Conservation (phyloP, 1,140 invertebrate genomes). For the Camponotus pennsylvanicus region DNA sequence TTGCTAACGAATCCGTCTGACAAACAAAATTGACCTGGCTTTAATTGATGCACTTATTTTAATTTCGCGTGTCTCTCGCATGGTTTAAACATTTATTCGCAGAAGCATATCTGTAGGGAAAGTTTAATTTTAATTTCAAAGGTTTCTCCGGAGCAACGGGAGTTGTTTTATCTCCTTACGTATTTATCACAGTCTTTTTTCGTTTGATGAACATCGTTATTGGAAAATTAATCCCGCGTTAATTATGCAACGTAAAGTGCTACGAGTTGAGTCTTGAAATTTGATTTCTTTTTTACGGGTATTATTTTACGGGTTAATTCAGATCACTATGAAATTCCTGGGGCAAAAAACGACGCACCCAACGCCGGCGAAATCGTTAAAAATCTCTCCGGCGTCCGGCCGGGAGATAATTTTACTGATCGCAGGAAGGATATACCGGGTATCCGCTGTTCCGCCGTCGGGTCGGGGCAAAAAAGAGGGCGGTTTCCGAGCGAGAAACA, state of each 20-base stretch:
- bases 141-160: neutral
- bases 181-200: neutral
- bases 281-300: neutral
- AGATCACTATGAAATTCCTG: neutral
- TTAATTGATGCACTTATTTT: neutral
- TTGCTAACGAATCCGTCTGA: neutral
- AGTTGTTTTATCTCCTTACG: neutral
- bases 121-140: neutral
- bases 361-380: neutral
- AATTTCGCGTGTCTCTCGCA: neutral
- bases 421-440: slow-evolving; percentile 67
- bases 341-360: neutral
- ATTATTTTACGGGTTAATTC: slow-evolving; percentile 17
- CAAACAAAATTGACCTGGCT: neutral
- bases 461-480: slow-evolving; percentile 12
- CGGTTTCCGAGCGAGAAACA: slow-evolving; percentile 53
- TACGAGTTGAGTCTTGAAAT: neutral
- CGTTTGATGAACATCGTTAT: neutral
- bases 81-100: neutral
- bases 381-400: slow-evolving; percentile 27
- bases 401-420: slow-evolving; percentile 63
- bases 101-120: neutral
- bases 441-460: slow-evolving; percentile 56
- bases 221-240: neutral
- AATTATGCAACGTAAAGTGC: neutral